These are phyloP conservation scores for Silurus aristotelis DNA, from an alignment of 2,797 vertebrate genomes.

Conservation along the genomic window DNA sequence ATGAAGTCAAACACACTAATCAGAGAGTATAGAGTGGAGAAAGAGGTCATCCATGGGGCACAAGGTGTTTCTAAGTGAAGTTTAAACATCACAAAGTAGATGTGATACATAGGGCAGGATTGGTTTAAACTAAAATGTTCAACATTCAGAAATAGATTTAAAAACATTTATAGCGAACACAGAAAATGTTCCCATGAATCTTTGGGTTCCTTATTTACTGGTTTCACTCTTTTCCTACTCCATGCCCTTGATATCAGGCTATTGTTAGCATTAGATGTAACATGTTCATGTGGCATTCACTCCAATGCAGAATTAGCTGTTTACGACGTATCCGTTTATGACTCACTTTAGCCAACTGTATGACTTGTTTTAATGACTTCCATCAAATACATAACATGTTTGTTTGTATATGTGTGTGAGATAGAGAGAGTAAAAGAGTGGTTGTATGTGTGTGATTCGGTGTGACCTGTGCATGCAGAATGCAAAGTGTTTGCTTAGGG, in stretches of 20 bases:
- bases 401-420: not conserved
- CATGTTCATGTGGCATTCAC: not conserved
- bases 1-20: slow-evolving; percentile 5
- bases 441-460: slow-evolving; percentile 13
- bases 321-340: not conserved
- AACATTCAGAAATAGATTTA: not conserved
- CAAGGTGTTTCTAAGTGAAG: slow-evolving; percentile 13
- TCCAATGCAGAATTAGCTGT: not conserved
- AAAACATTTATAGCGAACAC: not conserved
- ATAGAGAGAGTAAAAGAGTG: not conserved
- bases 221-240: not conserved
- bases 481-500: slow-evolving; percentile 62
- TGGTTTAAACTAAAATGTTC: not conserved
- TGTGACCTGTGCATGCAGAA: slow-evolving; percentile 52
- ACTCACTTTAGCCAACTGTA: not conserved
- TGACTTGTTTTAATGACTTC: not conserved
- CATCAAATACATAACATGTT: not conserved
- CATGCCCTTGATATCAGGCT: not conserved
- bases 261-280: not conserved
- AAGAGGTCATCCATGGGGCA: slow-evolving; percentile 33
- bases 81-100: slow-evolving; percentile 13
- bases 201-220: not conserved
- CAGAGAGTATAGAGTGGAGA: slow-evolving; percentile 28
- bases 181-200: not conserved
- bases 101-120: not conserved